Percentiles rank a stretch among this genome's conserved stretches.
Evolutionary conservation across 2,113 vertebrate species (phyloP).

Genomic region (Catharus minimus): DNA sequence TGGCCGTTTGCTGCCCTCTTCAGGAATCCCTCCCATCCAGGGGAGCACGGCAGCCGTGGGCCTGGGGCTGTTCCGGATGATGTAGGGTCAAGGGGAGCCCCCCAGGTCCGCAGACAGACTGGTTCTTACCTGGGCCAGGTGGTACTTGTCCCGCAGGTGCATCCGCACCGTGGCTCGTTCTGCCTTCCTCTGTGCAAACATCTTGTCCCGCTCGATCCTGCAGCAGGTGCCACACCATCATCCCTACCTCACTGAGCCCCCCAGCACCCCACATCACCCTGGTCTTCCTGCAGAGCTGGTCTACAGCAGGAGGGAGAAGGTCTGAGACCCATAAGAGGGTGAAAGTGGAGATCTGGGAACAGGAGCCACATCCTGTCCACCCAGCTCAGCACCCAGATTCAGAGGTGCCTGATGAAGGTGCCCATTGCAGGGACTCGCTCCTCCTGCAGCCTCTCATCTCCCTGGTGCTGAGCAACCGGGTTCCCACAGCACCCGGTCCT

Average conservation of each 20-base stretch:
- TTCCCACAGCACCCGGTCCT: neutral
- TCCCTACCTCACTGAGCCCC: neutral
- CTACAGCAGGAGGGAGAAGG: neutral
- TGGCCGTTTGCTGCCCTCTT: conserved; percentile 50
- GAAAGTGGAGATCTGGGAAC: neutral
- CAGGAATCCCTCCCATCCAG: neutral
- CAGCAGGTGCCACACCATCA: neutral
- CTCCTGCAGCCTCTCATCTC: neutral
- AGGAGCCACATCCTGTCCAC: neutral
- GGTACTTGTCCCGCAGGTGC: conserved; percentile 74
- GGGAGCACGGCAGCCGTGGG: neutral
- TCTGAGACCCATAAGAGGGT: neutral
- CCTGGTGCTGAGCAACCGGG: neutral
- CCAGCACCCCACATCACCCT: rapidly evolving
- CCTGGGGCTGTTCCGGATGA: rapidly evolving
- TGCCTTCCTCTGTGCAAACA: conserved; percentile 75
- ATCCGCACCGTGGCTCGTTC: conserved; percentile 74
- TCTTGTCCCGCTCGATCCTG: conserved; percentile 78
- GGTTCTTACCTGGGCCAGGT: conserved; percentile 71
- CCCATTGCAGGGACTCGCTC: neutral
- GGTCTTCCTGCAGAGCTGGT: neutral
- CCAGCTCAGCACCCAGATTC: neutral
- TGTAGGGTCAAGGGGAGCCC: neutral
- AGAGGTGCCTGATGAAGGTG: neutral
- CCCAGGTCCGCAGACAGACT: rapidly evolving